phyloP scores from a whole-genome alignment of 1,140 invertebrate species.

The Magallana ariakensis region DNA sequence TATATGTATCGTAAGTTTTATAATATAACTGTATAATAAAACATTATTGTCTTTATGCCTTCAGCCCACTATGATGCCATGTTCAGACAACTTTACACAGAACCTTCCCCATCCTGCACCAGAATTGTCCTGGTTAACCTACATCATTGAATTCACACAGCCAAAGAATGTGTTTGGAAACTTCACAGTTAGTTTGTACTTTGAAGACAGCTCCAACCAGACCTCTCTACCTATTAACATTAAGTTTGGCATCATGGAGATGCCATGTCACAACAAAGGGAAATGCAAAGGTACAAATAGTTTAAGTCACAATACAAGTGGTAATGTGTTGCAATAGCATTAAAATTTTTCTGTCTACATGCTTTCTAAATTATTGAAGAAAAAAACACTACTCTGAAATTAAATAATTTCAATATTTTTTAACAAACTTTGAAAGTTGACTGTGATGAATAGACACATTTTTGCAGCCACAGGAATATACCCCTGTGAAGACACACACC shows the following conservation, averaged over 20 bases:
- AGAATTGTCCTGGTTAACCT: constrained; percentile 44
- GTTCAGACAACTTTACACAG: constrained; percentile 34
- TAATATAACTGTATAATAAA: too few relatives aligned
- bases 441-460: too few relatives aligned
- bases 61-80: constrained; percentile 41
- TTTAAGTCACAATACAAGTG: neutral
- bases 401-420: neutral
- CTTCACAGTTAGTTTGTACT: constrained; percentile 34
- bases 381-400: neutral
- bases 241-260: constrained; percentile 57
- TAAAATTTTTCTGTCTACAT: too few relatives aligned
- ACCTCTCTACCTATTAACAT: constrained; percentile 48
- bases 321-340: neutral
- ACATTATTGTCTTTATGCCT: too few relatives aligned
- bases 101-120: neutral
- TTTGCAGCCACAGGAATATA: constrained; percentile 39
- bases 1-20: too few relatives aligned
- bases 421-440: neutral
- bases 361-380: neutral
- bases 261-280: constrained; percentile 56
- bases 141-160: constrained; percentile 33
- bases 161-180: constrained; percentile 20
- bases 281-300: constrained; percentile 48
- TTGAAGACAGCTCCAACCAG: constrained; percentile 35
- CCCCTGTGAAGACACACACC: constrained; percentile 51